These are phyloP conservation scores for Bombylius major DNA, from an alignment of 2,888 invertebrate species.

Conservation along the genomic window DNA sequence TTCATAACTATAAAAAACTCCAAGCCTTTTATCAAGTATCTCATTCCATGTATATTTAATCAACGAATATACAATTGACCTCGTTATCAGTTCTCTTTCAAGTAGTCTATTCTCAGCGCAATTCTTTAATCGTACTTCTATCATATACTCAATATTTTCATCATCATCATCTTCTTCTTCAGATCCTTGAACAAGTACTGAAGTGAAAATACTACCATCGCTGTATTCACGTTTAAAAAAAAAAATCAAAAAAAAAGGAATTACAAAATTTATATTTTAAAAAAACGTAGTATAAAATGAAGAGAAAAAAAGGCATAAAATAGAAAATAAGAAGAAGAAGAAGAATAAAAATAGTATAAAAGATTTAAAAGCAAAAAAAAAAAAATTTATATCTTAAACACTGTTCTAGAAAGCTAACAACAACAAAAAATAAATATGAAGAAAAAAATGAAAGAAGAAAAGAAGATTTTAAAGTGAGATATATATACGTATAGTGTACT, in stretches of 20 bases:
- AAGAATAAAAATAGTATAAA: too few species aligned
- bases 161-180: constrained; percentile 23
- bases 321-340: too few species aligned
- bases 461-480: neutral
- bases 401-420: too few species aligned
- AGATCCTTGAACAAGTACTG: constrained; percentile 21
- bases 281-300: neutral
- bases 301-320: too few species aligned
- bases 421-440: constrained; percentile 1
- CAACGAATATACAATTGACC: constrained; percentile 23
- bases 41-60: constrained; percentile 18
- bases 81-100: constrained; percentile 19
- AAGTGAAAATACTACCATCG: constrained; percentile 19
- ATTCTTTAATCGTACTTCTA: constrained; percentile 26
- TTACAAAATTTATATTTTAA: neutral
- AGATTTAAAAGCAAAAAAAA: too few species aligned
- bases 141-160: constrained; percentile 25
- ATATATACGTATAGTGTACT: neutral
- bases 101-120: constrained; percentile 15
- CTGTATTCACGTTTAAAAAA: neutral
- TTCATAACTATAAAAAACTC: constrained; percentile 10
- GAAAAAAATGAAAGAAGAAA: neutral
- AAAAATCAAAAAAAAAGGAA: neutral
- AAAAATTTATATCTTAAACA: too few species aligned
- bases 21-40: constrained; percentile 7